Evolutionary conservation across 2,113 vertebrate genomes (phyloP).

Genomic region (Pristiophorus japonicus): DNA sequence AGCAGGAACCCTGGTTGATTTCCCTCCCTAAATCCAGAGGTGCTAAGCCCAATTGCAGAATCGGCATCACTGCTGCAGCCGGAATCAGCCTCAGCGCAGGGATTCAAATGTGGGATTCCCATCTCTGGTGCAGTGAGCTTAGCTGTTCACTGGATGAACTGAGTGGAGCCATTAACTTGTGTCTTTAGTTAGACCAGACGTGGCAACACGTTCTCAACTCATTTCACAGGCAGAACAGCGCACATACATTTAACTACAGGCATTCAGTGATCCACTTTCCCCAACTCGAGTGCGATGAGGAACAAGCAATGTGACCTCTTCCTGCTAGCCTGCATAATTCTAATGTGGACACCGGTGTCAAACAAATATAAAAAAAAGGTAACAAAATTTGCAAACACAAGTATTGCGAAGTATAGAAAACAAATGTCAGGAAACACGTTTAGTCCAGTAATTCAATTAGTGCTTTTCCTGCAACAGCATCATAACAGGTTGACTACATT

Average conservation of each 20-base stretch:
- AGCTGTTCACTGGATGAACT: neutral
- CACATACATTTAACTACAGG: neutral
- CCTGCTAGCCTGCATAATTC: neutral
- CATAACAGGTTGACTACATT: neutral
- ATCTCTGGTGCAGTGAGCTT: neutral
- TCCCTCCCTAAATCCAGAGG: neutral
- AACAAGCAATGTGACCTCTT: neutral
- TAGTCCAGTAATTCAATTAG: neutral
- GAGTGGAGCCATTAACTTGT: neutral
- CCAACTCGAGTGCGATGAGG: neutral
- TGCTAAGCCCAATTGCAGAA: neutral
- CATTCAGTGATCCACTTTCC: neutral
- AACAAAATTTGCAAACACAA: neutral
- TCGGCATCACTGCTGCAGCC: neutral
- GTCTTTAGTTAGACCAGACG: neutral
- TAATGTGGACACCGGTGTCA: neutral
- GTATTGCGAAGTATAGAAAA: too few species aligned
- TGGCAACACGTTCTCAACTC: neutral
- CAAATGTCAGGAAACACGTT: neutral
- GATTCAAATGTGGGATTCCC: neutral
- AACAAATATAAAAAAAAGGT: neutral
- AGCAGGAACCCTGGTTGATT: neutral
- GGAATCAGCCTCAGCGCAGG: neutral
- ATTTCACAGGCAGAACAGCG: neutral
- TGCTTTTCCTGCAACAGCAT: neutral